Conservation (phyloP, 2,888 invertebrate genomes). For the Chaetogeoica ovagalla region DNA sequence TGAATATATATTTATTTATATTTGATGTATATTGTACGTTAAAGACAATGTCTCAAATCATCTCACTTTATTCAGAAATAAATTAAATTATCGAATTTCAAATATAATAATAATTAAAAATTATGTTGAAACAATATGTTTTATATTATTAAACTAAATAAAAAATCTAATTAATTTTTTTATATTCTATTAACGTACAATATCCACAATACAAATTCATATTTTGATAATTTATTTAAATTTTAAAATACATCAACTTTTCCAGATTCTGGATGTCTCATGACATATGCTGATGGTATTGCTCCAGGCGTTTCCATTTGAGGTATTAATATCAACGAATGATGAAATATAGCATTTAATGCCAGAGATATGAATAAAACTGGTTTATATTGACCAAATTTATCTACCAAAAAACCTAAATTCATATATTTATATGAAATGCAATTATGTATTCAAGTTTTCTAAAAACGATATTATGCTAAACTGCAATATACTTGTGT, state of each 20-base stretch:
- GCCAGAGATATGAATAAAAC: slow-evolving; percentile 78
- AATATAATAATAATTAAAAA: too few relatives aligned
- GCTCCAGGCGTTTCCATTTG: slow-evolving; percentile 77
- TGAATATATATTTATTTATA: background rate
- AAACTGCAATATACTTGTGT: background rate
- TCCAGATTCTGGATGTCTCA: slow-evolving; percentile 72
- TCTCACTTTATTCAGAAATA: background rate
- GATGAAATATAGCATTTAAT: slow-evolving; percentile 77
- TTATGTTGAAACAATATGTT: too few relatives aligned
- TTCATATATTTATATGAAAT: slow-evolving; percentile 54
- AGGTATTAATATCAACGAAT: slow-evolving; percentile 76
- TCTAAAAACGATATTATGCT: too few relatives aligned
- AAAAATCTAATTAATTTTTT: too few relatives aligned
- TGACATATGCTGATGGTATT: slow-evolving; percentile 75
- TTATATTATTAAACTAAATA: too few relatives aligned
- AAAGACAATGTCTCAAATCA: slow-evolving; percentile 5
- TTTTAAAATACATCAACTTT: slow-evolving; percentile 68
- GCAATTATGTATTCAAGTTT: background rate
- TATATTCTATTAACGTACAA: too few relatives aligned
- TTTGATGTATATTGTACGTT: slow-evolving; percentile 7
- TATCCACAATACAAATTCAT: too few relatives aligned
- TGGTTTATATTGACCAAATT: slow-evolving; percentile 82
- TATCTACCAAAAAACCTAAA: slow-evolving; percentile 81
- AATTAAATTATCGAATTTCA: background rate
- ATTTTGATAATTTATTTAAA: slow-evolving; percentile 9